A percentile compares a stretch with the other conserved stretches of the same genome.
Evolutionary conservation across 2,888 invertebrate species (phyloP).

Genomic region (Urechis unicinctus): DNA sequence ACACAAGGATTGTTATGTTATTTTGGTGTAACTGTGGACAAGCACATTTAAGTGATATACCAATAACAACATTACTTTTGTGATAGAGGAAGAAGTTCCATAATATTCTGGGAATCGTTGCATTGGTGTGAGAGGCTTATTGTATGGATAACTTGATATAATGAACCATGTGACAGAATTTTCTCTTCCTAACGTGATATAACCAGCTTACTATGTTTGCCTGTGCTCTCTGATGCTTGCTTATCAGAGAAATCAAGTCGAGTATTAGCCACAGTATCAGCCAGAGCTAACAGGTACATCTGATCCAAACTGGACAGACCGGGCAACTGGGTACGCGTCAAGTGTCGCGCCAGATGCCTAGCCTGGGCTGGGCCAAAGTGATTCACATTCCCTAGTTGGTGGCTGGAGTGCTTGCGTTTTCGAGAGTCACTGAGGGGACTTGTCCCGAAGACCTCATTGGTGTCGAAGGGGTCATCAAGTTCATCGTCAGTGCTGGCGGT

Average conservation of each 20-base stretch:
- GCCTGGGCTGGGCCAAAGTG: constrained; percentile 37
- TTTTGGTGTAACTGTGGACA: too few relatives aligned
- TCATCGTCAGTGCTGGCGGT: constrained; percentile 61
- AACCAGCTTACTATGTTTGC: neutral
- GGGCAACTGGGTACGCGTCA: constrained; percentile 75
- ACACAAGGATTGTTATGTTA: too few relatives aligned
- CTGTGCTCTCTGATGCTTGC: neutral
- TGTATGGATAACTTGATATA: too few relatives aligned
- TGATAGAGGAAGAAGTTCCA: too few relatives aligned
- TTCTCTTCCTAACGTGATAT: too few relatives aligned
- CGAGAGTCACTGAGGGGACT: neutral
- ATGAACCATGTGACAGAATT: too few relatives aligned
- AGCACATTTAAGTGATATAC: too few relatives aligned
- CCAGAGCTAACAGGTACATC: constrained; percentile 97
- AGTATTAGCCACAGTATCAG: constrained; percentile 76
- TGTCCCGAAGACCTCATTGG: constrained; percentile 38
- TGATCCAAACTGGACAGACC: constrained; percentile 89
- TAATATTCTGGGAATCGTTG: too few relatives aligned
- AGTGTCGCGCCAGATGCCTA: constrained; percentile 53
- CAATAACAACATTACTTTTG: too few relatives aligned
- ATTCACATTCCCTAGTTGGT: constrained; percentile 8
- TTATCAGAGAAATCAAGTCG: constrained; percentile 48
- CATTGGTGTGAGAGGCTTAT: too few relatives aligned
- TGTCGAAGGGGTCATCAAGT: constrained; percentile 43
- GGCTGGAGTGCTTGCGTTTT: neutral